Percentiles rank a stretch among this genome's conserved stretches.
Evolutionary conservation across 2,888 invertebrate species (phyloP).

Genomic region (Lamellibrachia satsuma): DNA sequence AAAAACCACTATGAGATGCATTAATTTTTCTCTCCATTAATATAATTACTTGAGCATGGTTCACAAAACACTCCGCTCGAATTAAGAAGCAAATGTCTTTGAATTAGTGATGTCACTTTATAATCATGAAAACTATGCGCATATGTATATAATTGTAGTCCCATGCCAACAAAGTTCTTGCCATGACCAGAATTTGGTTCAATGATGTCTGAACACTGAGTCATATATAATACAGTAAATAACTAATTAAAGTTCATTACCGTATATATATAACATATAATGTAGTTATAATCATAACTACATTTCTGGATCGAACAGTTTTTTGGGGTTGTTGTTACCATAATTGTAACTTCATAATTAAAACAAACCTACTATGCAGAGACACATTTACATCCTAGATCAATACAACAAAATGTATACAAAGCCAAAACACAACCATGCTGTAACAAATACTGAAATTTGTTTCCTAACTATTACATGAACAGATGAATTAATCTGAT

Average conservation of each 20-base stretch:
- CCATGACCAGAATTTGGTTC: too few species aligned
- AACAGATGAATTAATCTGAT: background rate
- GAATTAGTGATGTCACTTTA: background rate
- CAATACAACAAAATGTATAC: background rate
- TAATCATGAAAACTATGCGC: too few species aligned
- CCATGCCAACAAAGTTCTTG: too few species aligned
- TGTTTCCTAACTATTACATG: background rate
- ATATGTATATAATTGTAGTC: background rate
- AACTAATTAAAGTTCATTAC: too few species aligned
- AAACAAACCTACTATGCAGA: background rate
- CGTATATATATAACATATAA: background rate
- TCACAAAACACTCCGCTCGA: background rate
- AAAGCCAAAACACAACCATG: background rate
- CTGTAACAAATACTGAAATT: constrained; percentile 21
- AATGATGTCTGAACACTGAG: too few species aligned
- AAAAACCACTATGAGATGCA: background rate
- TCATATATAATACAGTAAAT: too few species aligned
- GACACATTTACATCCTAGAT: background rate
- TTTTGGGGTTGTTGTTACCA: background rate
- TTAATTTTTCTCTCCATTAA: background rate
- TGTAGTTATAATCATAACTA: background rate
- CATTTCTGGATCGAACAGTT: background rate
- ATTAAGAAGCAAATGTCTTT: background rate
- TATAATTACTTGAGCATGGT: too few species aligned
- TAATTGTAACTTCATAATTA: background rate